phyloP scores from a whole-genome alignment of 1,140 invertebrate genomes.

The Nylanderia fulva region DNA sequence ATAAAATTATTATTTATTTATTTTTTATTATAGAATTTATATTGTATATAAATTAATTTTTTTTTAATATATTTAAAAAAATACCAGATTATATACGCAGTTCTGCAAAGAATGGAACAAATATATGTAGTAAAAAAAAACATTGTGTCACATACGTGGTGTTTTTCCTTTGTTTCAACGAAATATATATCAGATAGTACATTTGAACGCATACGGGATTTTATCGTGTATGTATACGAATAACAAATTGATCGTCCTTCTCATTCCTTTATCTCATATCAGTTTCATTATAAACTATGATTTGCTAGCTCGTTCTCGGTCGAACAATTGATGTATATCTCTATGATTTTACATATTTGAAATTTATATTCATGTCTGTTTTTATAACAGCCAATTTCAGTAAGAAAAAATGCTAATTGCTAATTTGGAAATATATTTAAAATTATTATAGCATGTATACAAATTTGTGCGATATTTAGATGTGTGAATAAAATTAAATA shows the following conservation, averaged over 20 bases:
- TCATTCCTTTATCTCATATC: too few species aligned
- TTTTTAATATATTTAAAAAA: too few species aligned
- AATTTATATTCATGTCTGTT: not conserved
- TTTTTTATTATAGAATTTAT: not conserved
- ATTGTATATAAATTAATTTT: too few species aligned
- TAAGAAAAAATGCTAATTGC: not conserved
- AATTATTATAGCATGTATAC: not conserved
- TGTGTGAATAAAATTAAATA: too few species aligned
- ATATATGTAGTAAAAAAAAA: too few species aligned
- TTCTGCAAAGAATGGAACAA: too few species aligned
- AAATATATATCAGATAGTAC: not conserved
- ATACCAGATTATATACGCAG: too few species aligned
- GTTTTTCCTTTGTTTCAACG: not conserved
- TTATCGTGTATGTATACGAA: not conserved
- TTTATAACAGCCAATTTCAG: not conserved
- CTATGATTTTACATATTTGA: not conserved
- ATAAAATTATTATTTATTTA: not conserved
- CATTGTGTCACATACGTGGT: too few species aligned
- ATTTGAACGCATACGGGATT: slow-evolving; percentile 1
- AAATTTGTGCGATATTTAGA: not conserved
- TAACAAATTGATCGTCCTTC: slow-evolving; percentile 14
- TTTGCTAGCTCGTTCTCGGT: not conserved
- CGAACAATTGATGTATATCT: not conserved
- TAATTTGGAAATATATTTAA: not conserved
- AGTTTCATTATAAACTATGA: not conserved